A percentile compares a stretch with the other conserved stretches of the same genome.
phyloP scores from a whole-genome alignment of 2,888 invertebrate species.

The Drosophila buzzatii region DNA sequence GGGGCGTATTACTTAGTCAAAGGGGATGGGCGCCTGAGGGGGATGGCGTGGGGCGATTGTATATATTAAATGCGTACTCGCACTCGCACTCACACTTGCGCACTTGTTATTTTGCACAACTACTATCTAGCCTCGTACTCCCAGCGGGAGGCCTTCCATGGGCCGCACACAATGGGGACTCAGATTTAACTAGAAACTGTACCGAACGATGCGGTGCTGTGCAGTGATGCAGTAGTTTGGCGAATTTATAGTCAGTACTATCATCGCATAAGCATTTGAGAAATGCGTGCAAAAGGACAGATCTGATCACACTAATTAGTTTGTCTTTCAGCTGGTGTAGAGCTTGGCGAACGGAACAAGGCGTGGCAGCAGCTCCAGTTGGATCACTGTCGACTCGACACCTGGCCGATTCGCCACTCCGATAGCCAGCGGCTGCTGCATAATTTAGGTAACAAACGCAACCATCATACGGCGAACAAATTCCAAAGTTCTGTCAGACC shows the following conservation, averaged over 20 bases:
- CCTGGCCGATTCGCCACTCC: slow-evolving; percentile 10
- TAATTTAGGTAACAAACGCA: slow-evolving; percentile 72
- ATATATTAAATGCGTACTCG: slow-evolving; percentile 48
- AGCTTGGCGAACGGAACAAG: slow-evolving; percentile 29
- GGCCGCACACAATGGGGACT: slow-evolving; percentile 70
- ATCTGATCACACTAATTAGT: slow-evolving; percentile 72
- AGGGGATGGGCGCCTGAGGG: background rate
- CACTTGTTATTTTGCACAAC: slow-evolving; percentile 33
- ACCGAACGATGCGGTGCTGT: slow-evolving; percentile 37
- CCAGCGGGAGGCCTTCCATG: slow-evolving; percentile 58
- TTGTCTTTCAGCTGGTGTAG: slow-evolving; percentile 52
- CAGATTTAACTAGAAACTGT: slow-evolving; percentile 72
- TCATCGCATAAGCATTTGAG: slow-evolving; percentile 58
- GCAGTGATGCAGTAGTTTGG: slow-evolving; percentile 13
- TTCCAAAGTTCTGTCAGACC: slow-evolving; percentile 26
- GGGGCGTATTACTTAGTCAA: slow-evolving; percentile 33
- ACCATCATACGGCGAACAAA: slow-evolving; percentile 34
- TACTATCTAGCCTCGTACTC: slow-evolving; percentile 20
- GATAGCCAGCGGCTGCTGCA: slow-evolving; percentile 64
- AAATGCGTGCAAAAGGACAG: slow-evolving; percentile 66
- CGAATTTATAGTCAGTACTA: slow-evolving; percentile 70
- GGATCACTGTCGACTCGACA: slow-evolving; percentile 27
- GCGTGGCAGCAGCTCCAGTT: slow-evolving; percentile 29
- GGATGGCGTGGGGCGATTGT: slow-evolving; percentile 10
- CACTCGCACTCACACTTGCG: slow-evolving; percentile 21